Evolutionary conservation across 1,140 invertebrate genomes (phyloP), one percentile per base, ranked within the genome.

Genomic region (Hylaeus anthracinus): DNA sequence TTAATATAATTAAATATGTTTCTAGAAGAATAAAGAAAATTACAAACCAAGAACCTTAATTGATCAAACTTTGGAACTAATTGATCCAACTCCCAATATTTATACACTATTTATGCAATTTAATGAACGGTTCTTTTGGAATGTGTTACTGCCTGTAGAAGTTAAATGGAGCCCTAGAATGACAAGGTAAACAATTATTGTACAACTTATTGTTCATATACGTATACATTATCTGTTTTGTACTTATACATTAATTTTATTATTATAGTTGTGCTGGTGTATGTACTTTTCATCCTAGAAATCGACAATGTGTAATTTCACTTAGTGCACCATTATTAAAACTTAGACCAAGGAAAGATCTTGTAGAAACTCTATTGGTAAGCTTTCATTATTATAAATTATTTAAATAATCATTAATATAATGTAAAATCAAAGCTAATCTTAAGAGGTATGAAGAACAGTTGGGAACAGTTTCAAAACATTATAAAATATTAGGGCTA

Each of bases 101-200:
- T 95, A 97, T 87, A 95, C 94, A 0, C 91, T 99, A 66, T 99
- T 99, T 93, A 82, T 96, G 1, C 95, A 97, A 72, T 99, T 99
- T 89, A 96, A 99, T 94, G 90, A 95, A 48, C 94, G 95, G 80
- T 99, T 98, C 89, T 99, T 99, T 89, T 96, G 96, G 94, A 95
- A 95, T 45, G 94, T 94, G 73, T 94, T 99, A 53, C 92, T 94
- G 1, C 94, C 95, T 72, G 97, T 98, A 37, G 95, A 96, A 90
- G 96, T 99, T 0, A 96, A 97, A 89, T 99, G 99, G 99, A 99
- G 98, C 90, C 97, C 97, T 84, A 94, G 96, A 88, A 99, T 99
- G 99, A 99, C 97, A 74, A 94, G 95, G 91, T 99, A 96, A 71
- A 72, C 79, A 66, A 61, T 53, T 15, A 64, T 75, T 48, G 39